A percentile compares a stretch with the other conserved stretches of the same genome.
Evolutionary conservation across 1,140 invertebrate genomes (phyloP).

Genomic region (Drosophila burlai): DNA sequence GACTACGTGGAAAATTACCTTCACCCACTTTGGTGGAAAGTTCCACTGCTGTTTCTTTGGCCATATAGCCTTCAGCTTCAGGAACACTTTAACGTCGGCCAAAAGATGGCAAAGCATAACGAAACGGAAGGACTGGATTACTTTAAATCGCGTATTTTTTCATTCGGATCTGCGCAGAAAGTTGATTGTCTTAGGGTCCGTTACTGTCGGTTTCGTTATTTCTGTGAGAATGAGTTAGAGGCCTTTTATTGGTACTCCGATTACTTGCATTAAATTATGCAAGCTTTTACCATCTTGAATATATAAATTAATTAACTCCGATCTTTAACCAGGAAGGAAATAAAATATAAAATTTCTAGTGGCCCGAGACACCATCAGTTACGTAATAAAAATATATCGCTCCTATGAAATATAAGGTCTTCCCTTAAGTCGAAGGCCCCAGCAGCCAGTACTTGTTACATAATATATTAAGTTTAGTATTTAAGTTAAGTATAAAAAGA

Average conservation of each 20-base stretch:
- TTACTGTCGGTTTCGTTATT: not conserved
- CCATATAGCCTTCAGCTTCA: slow-evolving; percentile 18
- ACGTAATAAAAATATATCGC: not conserved
- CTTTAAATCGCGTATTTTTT: slow-evolving; percentile 26
- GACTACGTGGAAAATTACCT: slow-evolving; percentile 74
- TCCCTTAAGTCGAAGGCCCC: not conserved
- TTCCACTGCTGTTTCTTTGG: slow-evolving; percentile 23
- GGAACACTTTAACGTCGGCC: slow-evolving; percentile 25
- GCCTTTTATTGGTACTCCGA: not conserved
- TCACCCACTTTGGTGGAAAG: slow-evolving; percentile 68
- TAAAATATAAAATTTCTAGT: too few relatives aligned
- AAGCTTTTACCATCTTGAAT: not conserved
- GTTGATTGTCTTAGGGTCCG: not conserved
- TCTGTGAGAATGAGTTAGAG: not conserved
- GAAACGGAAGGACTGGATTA: slow-evolving; percentile 9
- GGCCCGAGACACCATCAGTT: too few relatives aligned
- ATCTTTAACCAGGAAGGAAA: too few relatives aligned
- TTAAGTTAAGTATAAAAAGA: too few relatives aligned
- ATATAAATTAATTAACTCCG: too few relatives aligned
- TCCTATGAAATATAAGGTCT: not conserved
- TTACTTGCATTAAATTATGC: not conserved
- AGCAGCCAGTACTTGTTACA: too few relatives aligned
- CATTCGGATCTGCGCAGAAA: not conserved
- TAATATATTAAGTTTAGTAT: too few relatives aligned
- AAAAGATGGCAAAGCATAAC: slow-evolving; percentile 28